Conservation (phyloP, 1,140 invertebrate species). For the Ceratosolen solmsi region DNA sequence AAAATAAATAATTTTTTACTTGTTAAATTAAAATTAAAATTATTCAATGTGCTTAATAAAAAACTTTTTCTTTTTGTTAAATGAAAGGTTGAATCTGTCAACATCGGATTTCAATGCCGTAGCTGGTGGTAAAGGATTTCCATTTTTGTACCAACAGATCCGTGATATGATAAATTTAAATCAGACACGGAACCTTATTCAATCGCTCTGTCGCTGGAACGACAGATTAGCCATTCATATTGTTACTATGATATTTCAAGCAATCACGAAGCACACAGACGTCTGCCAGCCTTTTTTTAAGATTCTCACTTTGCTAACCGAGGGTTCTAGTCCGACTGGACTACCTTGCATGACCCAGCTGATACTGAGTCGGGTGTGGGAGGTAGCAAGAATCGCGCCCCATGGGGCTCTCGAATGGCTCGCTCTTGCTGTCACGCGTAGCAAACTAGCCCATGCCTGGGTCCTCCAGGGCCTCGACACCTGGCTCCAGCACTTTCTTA, state of each 20-base stretch:
- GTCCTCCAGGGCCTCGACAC: constrained; percentile 88
- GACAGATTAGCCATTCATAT: constrained; percentile 89
- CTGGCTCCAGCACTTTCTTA: constrained; percentile 92
- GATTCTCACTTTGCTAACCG: constrained; percentile 85
- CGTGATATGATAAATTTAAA: constrained; percentile 93
- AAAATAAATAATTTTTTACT: too few species aligned
- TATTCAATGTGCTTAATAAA: too few species aligned
- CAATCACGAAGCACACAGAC: constrained; percentile 91
- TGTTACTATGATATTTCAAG: constrained; percentile 90
- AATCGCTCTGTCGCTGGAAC: constrained; percentile 92
- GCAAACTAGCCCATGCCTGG: constrained; percentile 91
- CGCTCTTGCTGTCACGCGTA: constrained; percentile 84
- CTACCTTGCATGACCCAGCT: constrained; percentile 92
- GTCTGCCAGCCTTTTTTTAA: constrained; percentile 94
- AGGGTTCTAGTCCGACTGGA: constrained; percentile 83
- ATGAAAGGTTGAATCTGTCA: constrained; percentile 84
- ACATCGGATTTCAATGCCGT: constrained; percentile 87
- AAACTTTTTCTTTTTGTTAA: too few species aligned
- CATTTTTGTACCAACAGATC: constrained; percentile 95
- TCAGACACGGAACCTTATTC: constrained; percentile 93
- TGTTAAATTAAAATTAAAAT: too few species aligned
- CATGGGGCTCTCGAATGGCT: constrained; percentile 94
- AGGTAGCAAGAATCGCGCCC: constrained; percentile 90
- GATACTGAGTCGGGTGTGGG: constrained; percentile 90
- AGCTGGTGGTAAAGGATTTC: constrained; percentile 91